Conservation (phyloP, 2,888 invertebrate species). For the Tholera decimalis region DNA sequence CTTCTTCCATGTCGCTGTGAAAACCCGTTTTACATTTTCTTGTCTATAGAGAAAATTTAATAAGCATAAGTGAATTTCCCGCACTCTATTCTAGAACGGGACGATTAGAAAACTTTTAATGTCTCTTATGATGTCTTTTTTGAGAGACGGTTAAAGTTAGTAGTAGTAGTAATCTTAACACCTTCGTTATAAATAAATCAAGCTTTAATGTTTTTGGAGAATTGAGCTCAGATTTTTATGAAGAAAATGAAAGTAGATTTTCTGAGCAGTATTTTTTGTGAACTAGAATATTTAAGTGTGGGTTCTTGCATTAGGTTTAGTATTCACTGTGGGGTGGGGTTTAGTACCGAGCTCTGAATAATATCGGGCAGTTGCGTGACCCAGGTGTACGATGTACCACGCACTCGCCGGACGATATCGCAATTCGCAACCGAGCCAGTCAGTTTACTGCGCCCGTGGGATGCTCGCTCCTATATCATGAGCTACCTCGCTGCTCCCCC, state of each 20-base stretch:
- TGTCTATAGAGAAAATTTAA: constrained; percentile 81
- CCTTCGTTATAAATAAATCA: constrained; percentile 67
- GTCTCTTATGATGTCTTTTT: constrained; percentile 57
- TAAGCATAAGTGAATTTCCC: constrained; percentile 81
- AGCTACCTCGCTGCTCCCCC: constrained; percentile 44
- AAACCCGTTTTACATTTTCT: constrained; percentile 80
- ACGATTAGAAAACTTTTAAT: constrained; percentile 76
- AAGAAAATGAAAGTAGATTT: constrained; percentile 34
- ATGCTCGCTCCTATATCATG: constrained; percentile 72
- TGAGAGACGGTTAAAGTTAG: constrained; percentile 60
- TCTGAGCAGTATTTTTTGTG: constrained; percentile 22
- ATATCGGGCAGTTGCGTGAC: constrained; percentile 67
- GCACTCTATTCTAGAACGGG: constrained; percentile 71
- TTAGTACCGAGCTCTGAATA: constrained; percentile 42
- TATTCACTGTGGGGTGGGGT: constrained; percentile 31
- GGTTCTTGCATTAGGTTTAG: constrained; percentile 30
- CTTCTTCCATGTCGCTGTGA: constrained; percentile 74
- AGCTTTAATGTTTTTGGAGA: constrained; percentile 28
- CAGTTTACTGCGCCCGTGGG: constrained; percentile 80
- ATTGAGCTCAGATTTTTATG: constrained; percentile 32
- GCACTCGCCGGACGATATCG: constrained; percentile 68
- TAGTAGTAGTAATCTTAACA: constrained; percentile 61
- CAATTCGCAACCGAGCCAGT: constrained; percentile 75
- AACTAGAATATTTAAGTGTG: constrained; percentile 36
- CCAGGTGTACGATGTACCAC: constrained; percentile 76